These are phyloP conservation scores for Tetheella fluctuosa DNA, from an alignment of 2,888 invertebrate species.

Conservation along the genomic window DNA sequence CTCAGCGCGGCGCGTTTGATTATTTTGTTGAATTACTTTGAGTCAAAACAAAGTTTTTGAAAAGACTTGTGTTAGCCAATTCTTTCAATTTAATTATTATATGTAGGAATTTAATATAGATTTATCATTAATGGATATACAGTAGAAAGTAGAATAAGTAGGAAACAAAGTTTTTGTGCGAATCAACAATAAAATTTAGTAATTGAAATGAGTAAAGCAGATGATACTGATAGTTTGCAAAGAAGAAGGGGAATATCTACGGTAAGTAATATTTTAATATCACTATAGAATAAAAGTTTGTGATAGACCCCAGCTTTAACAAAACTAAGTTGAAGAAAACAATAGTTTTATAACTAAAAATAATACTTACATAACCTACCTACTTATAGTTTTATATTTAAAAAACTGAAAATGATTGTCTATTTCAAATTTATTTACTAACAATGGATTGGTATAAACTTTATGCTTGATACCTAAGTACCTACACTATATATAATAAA, in stretches of 20 bases:
- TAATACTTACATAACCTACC: no score
- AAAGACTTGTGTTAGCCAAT: background rate
- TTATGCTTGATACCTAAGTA: no score
- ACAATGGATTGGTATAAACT: no score
- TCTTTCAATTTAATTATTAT: background rate
- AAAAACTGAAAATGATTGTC: no score
- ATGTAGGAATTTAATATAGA: background rate
- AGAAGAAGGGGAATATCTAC: slow-evolving; percentile 2
- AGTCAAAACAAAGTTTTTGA: no score
- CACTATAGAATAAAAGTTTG: background rate
- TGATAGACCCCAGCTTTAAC: background rate
- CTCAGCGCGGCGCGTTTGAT: no score
- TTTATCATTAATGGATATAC: background rate
- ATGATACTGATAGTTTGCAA: background rate
- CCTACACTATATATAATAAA: no score
- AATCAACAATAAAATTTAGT: background rate
- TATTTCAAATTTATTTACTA: no score
- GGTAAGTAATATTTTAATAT: background rate
- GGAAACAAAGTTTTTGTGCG: background rate
- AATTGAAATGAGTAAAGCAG: background rate
- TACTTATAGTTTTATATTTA: no score
- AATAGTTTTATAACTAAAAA: no score
- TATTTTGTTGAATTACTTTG: no score
- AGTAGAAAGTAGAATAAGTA: background rate
- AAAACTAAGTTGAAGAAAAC: no score